phyloP scores from a whole-genome alignment of 2,113 vertebrate genomes.

The Nettapus auritus region DNA sequence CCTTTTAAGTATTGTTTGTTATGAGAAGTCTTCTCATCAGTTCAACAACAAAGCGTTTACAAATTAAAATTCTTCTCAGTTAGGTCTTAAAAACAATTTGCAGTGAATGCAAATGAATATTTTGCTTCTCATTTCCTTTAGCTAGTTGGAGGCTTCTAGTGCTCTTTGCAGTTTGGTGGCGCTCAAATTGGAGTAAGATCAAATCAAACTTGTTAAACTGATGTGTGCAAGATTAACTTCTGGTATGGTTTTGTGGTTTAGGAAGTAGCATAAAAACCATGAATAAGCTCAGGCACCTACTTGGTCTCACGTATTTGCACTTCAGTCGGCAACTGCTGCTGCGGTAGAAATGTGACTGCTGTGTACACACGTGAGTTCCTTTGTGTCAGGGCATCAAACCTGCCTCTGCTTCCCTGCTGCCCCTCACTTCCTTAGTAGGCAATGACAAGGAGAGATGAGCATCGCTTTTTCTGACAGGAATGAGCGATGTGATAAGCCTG shows the following conservation, averaged over 20 bases:
- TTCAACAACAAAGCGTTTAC: background rate
- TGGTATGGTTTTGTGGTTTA: background rate
- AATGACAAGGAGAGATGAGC: background rate
- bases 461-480: background rate
- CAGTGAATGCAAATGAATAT: background rate
- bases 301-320: background rate
- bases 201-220: background rate
- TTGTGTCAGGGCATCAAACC: background rate
- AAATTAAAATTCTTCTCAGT: background rate
- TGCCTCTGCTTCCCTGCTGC: background rate
- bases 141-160: background rate
- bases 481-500: background rate
- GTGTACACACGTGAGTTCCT: fast-evolving
- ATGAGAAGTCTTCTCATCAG: background rate
- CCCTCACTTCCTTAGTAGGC: background rate
- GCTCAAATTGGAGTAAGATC: background rate
- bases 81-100: background rate
- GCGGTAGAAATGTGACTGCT: background rate
- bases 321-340: background rate
- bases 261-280: background rate
- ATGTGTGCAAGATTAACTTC: background rate
- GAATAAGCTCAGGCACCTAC: background rate
- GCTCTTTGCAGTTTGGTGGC: background rate
- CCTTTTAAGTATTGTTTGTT: background rate
- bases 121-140: background rate